Percentiles rank a stretch among this genome's conserved stretches.
These are phyloP conservation scores for Tragelaphus scriptus DNA, from an alignment of 2,113 vertebrate genomes.

Conservation along the genomic window DNA sequence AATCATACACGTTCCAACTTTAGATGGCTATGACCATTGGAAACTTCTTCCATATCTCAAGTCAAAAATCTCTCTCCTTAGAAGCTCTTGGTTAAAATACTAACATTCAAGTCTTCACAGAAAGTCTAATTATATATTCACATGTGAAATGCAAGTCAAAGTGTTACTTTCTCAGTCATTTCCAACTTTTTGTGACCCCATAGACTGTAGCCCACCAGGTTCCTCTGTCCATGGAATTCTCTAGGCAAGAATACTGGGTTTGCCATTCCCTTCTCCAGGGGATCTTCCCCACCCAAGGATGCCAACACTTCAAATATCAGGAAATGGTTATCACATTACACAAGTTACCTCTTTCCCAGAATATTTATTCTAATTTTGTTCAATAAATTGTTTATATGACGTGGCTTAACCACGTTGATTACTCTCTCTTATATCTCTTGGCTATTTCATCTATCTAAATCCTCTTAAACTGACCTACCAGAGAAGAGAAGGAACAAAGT, in stretches of 20 bases:
- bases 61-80: background rate
- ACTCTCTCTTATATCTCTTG: background rate
- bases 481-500: background rate
- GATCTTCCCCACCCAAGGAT: background rate
- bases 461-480: background rate
- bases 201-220: background rate
- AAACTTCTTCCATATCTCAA: background rate
- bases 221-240: background rate
- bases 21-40: background rate
- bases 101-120: background rate
- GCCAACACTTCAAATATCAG: background rate
- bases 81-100: constrained; percentile 14
- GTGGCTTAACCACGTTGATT: background rate
- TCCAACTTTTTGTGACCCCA: background rate
- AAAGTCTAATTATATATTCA: background rate
- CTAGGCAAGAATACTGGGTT: background rate
- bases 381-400: background rate
- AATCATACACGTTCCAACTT: background rate
- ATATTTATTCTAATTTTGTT: background rate
- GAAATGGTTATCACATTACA: background rate
- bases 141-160: background rate
- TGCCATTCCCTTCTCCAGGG: background rate
- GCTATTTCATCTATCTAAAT: background rate
- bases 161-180: background rate
- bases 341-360: background rate